These are phyloP conservation scores for Stichopus horrens DNA, from an alignment of 53 echinoderm and acorn worm genomes.

Conservation along the genomic window DNA sequence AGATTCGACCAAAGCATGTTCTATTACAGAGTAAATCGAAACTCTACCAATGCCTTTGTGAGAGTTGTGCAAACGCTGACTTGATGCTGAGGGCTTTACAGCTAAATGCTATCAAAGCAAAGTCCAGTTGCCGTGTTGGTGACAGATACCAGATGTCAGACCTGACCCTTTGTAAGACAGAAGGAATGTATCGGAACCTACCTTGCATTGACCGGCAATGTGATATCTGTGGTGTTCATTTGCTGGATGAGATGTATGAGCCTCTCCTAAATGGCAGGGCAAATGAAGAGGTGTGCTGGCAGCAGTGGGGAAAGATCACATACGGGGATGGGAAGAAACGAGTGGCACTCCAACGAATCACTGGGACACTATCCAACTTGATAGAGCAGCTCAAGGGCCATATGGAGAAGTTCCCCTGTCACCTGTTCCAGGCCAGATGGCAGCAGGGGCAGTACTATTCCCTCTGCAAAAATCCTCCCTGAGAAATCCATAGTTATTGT, in stretches of 20 bases:
- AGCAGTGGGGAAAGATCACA: background rate
- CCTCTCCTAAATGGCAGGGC: background rate
- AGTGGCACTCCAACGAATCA: background rate
- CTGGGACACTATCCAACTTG: background rate
- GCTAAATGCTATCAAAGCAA: background rate
- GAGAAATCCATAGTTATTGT: slow-evolving; percentile 4
- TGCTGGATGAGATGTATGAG: background rate
- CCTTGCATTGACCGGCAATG: slow-evolving; percentile 37
- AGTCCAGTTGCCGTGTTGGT: background rate
- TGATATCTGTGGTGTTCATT: background rate
- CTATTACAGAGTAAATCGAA: slow-evolving; percentile 24
- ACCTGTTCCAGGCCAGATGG: slow-evolving; percentile 28
- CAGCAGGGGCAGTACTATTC: background rate
- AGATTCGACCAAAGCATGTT: slow-evolving; percentile 18
- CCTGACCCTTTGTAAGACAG: slow-evolving; percentile 7
- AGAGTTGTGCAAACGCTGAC: slow-evolving; percentile 41
- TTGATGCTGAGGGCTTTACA: background rate
- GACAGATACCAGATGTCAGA: slow-evolving; percentile 29
- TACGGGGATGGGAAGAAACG: background rate
- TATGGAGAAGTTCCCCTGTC: background rate
- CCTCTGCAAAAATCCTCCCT: slow-evolving; percentile 11
- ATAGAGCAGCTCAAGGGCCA: background rate
- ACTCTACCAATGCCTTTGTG: slow-evolving; percentile 42
- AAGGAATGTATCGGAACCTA: background rate
- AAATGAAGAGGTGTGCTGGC: background rate